Base-by-base conservation (phyloP, 2,797 vertebrate genomes). In the Takifugu rubripes region DNA sequence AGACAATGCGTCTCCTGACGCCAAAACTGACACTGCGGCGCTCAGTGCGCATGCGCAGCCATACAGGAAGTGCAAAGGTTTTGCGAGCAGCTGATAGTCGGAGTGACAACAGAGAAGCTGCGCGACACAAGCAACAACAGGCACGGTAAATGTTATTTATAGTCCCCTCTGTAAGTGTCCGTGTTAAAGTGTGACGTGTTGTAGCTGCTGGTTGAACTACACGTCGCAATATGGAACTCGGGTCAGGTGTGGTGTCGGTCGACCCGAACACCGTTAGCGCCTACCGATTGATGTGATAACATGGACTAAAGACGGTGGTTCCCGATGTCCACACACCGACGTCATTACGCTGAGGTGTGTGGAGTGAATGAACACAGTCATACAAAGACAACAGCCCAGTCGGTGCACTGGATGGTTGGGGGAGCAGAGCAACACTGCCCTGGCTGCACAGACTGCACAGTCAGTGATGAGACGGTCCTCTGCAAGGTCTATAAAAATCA, bases 31-130 rank as follows among this genome's bases (percentile, higher is more conserved):
- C 82, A 81, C 70, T 84, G 86, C 83, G 69, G 43, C 63, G 77
- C 52, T 25, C 49, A 80, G 8, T 49, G 87, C 90, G 90, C 82
- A 27, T 86, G 92, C 90, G 90, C 81, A 1, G 0, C 0, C 17
- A 36, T 80, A 61, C 88, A 81, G 92, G 92, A 93, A 93, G 89
- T 46, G 79, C 58, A 78, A 59, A 56, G 59, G 12, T 82, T 71
- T 49, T 57, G 47, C 40, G 33, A 72, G 65, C 91, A 90, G 90
- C 89, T 91, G 90, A 89, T 77, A 50, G 73, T 81, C 72, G 73
- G 74, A 83, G 76, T 86, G 87, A 91, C 87, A 90, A 89, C 85
- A 87, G 74, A 73, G 21, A 73, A 80, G 44, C 74, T 63, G 61
- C 66, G 59, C 68, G 3, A 26, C 74, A 61, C 60, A 56, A 64